Conservation (phyloP, 2,888 invertebrate genomes). For the Idaea straminata region DNA sequence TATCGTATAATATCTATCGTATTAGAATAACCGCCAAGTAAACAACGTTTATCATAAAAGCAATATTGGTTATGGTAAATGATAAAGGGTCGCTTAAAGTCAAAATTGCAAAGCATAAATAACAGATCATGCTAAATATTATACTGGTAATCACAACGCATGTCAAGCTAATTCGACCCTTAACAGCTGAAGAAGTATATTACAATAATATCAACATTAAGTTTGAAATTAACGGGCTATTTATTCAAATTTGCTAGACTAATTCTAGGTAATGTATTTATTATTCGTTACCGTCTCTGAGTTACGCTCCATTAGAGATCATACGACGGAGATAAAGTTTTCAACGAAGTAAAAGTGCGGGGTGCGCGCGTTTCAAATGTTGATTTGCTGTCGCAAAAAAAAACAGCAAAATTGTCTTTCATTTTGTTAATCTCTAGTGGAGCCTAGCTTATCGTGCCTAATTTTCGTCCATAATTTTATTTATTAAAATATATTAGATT, state of each 20-base stretch:
- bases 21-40: neutral
- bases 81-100: neutral
- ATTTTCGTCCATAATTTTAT: constrained; percentile 23
- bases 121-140: neutral
- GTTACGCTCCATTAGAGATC: too few relatives aligned
- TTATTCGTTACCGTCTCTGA: constrained; percentile 15
- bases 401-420: too few relatives aligned
- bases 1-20: neutral
- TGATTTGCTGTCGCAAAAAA: too few relatives aligned
- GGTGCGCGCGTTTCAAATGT: too few relatives aligned
- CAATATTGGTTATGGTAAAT: neutral
- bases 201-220: constrained; percentile 16
- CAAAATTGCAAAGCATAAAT: neutral
- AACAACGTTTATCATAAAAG: neutral
- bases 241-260: constrained; percentile 14
- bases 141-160: neutral
- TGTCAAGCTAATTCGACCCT: neutral
- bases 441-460: constrained; percentile 10
- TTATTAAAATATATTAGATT: constrained; percentile 21
- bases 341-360: too few relatives aligned
- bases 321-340: too few relatives aligned
- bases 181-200: constrained; percentile 16
- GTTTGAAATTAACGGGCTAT: constrained; percentile 22
- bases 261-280: constrained; percentile 19
- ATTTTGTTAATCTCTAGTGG: too few relatives aligned